A percentile compares a stretch with the other conserved stretches of the same genome.
Evolutionary conservation across 2,797 vertebrate species (phyloP).

Genomic region (Smutsia gigantea): DNA sequence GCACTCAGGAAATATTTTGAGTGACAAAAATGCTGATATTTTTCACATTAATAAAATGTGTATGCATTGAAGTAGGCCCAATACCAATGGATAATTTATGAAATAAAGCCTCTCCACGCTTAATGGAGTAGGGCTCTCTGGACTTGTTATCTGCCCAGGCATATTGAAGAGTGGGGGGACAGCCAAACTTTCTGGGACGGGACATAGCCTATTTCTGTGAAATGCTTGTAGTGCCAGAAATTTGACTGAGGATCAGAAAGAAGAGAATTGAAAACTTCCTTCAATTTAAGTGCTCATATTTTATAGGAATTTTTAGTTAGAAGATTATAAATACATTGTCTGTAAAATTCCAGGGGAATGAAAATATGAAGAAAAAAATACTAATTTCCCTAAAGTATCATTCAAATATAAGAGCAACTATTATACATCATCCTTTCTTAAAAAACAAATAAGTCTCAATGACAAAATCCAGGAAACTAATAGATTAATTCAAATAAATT

Average conservation of each 20-base stretch:
- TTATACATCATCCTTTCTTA: not conserved
- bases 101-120: not conserved
- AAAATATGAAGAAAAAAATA: not conserved
- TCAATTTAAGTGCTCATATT: not conserved
- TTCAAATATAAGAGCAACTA: not conserved
- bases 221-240: not conserved
- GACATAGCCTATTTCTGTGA: not conserved
- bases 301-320: not conserved
- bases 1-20: not conserved
- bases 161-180: not conserved
- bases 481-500: not conserved
- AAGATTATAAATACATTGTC: not conserved
- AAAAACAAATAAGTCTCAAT: not conserved
- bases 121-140: not conserved
- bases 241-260: not conserved
- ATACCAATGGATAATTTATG: not conserved
- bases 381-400: not conserved
- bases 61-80: not conserved
- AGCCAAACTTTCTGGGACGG: not conserved
- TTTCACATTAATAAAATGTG: not conserved
- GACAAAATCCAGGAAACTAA: not conserved
- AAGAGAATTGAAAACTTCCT: not conserved
- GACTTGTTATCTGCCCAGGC: not conserved
- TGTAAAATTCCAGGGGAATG: not conserved
- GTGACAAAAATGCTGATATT: not conserved